Base-by-base conservation (phyloP, 2,888 invertebrate species). In the Apantesis nais region DNA sequence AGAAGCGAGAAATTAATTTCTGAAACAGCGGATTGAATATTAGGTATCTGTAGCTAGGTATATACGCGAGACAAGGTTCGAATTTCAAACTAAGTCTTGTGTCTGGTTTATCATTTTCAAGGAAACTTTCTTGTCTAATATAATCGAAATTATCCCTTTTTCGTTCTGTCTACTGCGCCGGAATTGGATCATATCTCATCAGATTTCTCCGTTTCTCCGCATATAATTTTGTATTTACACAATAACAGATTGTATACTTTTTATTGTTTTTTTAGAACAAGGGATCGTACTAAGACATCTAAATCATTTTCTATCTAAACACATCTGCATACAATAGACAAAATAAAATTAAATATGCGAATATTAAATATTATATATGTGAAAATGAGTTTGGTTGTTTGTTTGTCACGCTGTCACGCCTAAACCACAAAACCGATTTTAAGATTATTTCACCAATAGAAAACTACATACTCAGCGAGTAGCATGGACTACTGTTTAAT, bases 1-100 rank as follows among this genome's bases (percentile, higher is more conserved):
- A 63, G 37, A 22, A 60, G 37, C 58, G 39, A 66, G 39, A 58
- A 55, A 58, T 66, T 66, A 58, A 41, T 66, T 39, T 52, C 39
- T 14, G 58, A 66, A 58, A 66, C 44, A 52, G 52, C n/a, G 37
- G 44, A 44, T 63, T 14, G 37, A 66, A 66, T 55, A 37, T 25
- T 66, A 34, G 34, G 52, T 65, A 34, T 34, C 8, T 37, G 34
- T 14, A 25, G 12, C 55, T 25, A 25, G 14, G 25, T 55, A 4
- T 55, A 8, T 14, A 14, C 14, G 25, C 16, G 11, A 52, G 52
- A n/a, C n/a, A 25, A 11, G 55, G 25, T 55, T 25, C n/a, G 25
- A 55, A 55, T 55, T 25, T n/a, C 8, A 14, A 25, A 55, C 55
- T 25, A 25, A 55, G n/a, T 12, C 12, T 12, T 52, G 11, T 11